A percentile compares a stretch with the other conserved stretches of the same genome.
Conservation (phyloP, 2,113 vertebrate species). For the Vicugna pacos region DNA sequence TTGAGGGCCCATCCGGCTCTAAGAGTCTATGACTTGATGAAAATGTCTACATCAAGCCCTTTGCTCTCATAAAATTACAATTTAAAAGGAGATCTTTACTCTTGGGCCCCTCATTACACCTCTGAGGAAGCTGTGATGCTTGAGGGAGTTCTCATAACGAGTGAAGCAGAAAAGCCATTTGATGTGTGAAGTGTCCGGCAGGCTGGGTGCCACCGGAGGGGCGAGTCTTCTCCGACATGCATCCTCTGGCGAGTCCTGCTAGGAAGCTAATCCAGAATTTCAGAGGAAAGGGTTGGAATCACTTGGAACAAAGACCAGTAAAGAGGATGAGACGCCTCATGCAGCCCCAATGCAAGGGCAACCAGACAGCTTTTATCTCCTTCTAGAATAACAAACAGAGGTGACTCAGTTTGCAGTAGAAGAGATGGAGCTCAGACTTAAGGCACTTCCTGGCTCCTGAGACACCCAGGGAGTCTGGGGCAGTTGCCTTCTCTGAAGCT, state of each 20-base stretch:
- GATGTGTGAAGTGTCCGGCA: background rate
- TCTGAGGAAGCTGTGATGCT: background rate
- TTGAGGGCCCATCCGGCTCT: background rate
- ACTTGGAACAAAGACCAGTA: background rate
- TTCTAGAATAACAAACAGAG: background rate
- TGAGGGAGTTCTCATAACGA: conserved; percentile 21
- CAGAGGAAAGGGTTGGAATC: background rate
- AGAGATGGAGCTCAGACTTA: background rate
- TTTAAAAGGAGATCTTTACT: conserved; percentile 49
- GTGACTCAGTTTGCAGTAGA: background rate
- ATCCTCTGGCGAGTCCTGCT: background rate
- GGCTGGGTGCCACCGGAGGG: background rate
- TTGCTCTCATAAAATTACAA: conserved; percentile 20
- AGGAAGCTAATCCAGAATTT: background rate
- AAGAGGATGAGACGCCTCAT: background rate
- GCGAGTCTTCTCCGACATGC: background rate
- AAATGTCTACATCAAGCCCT: conserved; percentile 22
- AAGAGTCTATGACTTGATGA: background rate
- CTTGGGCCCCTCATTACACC: background rate
- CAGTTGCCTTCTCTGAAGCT: background rate
- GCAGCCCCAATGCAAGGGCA: background rate
- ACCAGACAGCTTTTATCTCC: background rate
- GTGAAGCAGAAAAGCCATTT: background rate
- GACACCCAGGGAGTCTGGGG: background rate
- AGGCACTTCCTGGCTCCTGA: background rate